These are phyloP conservation scores for Acleris sparsana DNA, from an alignment of 2,888 invertebrate genomes.

Conservation along the genomic window DNA sequence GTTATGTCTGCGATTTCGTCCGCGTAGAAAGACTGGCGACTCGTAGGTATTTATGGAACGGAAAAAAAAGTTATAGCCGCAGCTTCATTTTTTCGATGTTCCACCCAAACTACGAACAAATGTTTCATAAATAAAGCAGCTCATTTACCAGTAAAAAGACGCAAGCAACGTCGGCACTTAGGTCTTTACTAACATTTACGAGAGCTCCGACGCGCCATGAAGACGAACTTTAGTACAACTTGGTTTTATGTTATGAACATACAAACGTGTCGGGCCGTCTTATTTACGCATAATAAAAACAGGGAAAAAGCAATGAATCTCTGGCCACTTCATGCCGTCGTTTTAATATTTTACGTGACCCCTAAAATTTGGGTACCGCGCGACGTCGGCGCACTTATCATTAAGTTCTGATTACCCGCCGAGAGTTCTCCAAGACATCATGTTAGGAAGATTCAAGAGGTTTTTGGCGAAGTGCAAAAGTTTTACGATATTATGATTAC, in stretches of 20 bases:
- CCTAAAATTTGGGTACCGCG: slow-evolving; percentile 74
- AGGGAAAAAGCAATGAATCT: slow-evolving; percentile 80
- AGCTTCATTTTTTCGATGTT: neutral
- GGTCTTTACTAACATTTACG: slow-evolving; percentile 69
- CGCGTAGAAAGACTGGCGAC: too few relatives aligned
- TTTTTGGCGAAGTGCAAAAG: slow-evolving; percentile 79
- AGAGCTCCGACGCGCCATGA: slow-evolving; percentile 59
- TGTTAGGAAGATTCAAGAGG: slow-evolving; percentile 66
- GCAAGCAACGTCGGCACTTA: slow-evolving; percentile 51
- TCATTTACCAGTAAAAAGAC: slow-evolving; percentile 41
- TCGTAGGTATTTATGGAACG: too few relatives aligned
- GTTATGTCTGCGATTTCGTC: too few relatives aligned
- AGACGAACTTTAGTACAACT: slow-evolving; percentile 69
- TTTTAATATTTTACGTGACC: slow-evolving; percentile 84
- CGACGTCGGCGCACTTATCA: slow-evolving; percentile 77
- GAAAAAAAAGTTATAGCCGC: neutral
- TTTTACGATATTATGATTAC: slow-evolving; percentile 82
- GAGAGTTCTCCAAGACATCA: slow-evolving; percentile 69
- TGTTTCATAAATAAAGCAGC: slow-evolving; percentile 26
- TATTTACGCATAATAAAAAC: slow-evolving; percentile 83
- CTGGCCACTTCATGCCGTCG: slow-evolving; percentile 81
- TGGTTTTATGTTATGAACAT: slow-evolving; percentile 78
- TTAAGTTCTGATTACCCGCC: slow-evolving; percentile 80
- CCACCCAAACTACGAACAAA: neutral
- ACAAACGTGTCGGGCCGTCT: slow-evolving; percentile 70